phyloP scores from a whole-genome alignment of 2,888 invertebrate genomes.

The Rhingia rostrata region DNA sequence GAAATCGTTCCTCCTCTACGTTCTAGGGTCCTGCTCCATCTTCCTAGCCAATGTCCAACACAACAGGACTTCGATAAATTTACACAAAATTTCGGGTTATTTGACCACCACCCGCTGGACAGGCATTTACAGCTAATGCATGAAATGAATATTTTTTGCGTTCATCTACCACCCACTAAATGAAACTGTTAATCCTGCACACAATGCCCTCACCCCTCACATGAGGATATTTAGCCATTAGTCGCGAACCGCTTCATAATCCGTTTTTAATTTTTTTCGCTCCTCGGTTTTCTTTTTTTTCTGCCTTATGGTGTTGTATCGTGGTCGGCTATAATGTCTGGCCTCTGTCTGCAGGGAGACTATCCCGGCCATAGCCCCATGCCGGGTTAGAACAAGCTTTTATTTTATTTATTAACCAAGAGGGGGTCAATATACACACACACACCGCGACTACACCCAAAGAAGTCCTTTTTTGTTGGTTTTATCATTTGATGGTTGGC shows the following conservation, averaged over 20 bases:
- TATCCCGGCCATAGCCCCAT: not conserved
- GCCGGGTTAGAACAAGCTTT: conserved; percentile 14
- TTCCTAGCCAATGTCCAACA: not conserved
- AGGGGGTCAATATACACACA: not conserved
- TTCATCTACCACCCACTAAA: conserved; percentile 49
- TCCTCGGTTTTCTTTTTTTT: conserved; percentile 18
- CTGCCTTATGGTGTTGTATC: not conserved
- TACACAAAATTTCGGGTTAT: conserved; percentile 3
- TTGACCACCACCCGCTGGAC: conserved; percentile 10
- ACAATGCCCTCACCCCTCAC: not conserved
- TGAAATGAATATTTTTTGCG: conserved; percentile 28
- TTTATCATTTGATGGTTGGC: not conserved
- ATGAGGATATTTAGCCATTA: conserved; percentile 25
- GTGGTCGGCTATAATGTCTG: conserved; percentile 48
- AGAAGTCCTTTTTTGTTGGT: not conserved
- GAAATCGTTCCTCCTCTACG: not conserved
- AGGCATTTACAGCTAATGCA: conserved; percentile 26
- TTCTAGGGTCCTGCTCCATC: not conserved
- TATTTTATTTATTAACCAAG: conserved; percentile 19
- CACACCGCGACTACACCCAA: not conserved
- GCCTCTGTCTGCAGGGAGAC: conserved; percentile 38
- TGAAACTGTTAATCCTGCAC: conserved; percentile 39
- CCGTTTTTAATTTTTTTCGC: conserved; percentile 60
- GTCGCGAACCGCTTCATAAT: conserved; percentile 56
- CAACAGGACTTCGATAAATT: conserved; percentile 4